Base-by-base conservation (phyloP, 2,888 invertebrate genomes). In the Synanthedon formicaeformis region DNA sequence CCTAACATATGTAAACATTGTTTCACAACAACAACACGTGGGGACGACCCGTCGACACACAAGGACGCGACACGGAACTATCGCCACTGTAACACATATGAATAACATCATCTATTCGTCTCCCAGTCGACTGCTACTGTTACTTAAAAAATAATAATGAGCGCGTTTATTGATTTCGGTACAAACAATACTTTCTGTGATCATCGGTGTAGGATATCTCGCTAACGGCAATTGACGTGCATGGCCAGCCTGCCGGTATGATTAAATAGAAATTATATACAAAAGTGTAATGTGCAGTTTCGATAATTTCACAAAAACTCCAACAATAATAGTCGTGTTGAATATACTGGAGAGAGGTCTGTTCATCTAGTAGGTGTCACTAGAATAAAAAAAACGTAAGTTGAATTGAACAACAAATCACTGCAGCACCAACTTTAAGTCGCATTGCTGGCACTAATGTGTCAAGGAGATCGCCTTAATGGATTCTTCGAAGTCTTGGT, bases 1-100 rank as follows among this genome's bases (percentile, higher is more conserved):
- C 23, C 23, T 23, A 23, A 4, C 2, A 34, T 34, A 78, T 79
- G 81, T 79, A 81, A 83, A 85, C 83, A 84, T 76, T 81, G 81
- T 83, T 79, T 82, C 83, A 82, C 83, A 83, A 85, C 81, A 83
- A 85, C 75, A 81, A 81, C 83, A 84, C 74, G 75, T 75, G 77
- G 71, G 69, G 72, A 78, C 73, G 73, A 73, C 71, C 69, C 67
- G 67, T 14, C 14, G 49, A 49, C 6, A 1, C 50, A 14, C 81
- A 79, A 80, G 78, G 78, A 80, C 80, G 77, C 73, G 64, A 57
- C 65, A 64, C 59, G 66, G 69, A 66, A 67, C 69, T 68, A 70
- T 65, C 68, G 49, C 49, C 23, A 18, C 18, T 16, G 12, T 49
- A 49, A 18, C 18, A 49, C 13, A 16, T 8, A 12, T 49, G 12